Conservation (phyloP, 1,140 invertebrate genomes). For the Listronotus oregonensis region DNA sequence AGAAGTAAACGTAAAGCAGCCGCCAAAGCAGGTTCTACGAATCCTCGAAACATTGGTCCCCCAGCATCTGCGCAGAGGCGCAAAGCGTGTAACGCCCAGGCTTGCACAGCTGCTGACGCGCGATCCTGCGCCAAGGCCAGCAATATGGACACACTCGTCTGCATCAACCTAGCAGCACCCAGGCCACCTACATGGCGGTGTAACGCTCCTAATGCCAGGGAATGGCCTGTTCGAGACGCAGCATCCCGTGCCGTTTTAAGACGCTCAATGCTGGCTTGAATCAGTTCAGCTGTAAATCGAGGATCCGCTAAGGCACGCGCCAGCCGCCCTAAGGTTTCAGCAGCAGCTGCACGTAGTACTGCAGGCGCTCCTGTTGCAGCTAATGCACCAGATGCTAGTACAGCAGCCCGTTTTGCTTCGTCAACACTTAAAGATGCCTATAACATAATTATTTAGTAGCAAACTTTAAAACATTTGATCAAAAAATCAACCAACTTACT, state of each 20-base stretch:
- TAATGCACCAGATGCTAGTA: constrained; percentile 21
- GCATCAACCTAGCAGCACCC: constrained; percentile 90
- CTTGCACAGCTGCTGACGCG: constrained; percentile 87
- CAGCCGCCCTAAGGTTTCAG: constrained; percentile 86
- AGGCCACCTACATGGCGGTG: constrained; percentile 90
- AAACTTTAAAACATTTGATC: constrained; percentile 2
- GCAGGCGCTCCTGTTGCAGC: constrained; percentile 22
- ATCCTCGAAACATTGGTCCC: constrained; percentile 96
- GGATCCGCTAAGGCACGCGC: constrained; percentile 86
- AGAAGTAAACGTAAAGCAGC: constrained; percentile 88
- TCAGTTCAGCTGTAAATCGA: constrained; percentile 87
- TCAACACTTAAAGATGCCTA: constrained; percentile 26
- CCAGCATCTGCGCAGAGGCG: constrained; percentile 96
- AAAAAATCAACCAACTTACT: constrained; percentile 4
- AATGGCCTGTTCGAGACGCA: constrained; percentile 87
- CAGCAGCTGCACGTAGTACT: constrained; percentile 62
- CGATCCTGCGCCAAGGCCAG: constrained; percentile 93
- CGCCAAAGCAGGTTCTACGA: constrained; percentile 92
- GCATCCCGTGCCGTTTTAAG: constrained; percentile 88
- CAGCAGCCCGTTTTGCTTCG: constrained; percentile 23
- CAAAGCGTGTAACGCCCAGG: constrained; percentile 95
- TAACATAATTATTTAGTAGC: background rate
- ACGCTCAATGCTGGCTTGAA: constrained; percentile 89
- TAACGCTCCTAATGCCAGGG: constrained; percentile 88
- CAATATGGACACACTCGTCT: constrained; percentile 91